These are phyloP conservation scores for Microtus pennsylvanicus DNA, from an alignment of 2,113 vertebrate species.

Conservation along the genomic window DNA sequence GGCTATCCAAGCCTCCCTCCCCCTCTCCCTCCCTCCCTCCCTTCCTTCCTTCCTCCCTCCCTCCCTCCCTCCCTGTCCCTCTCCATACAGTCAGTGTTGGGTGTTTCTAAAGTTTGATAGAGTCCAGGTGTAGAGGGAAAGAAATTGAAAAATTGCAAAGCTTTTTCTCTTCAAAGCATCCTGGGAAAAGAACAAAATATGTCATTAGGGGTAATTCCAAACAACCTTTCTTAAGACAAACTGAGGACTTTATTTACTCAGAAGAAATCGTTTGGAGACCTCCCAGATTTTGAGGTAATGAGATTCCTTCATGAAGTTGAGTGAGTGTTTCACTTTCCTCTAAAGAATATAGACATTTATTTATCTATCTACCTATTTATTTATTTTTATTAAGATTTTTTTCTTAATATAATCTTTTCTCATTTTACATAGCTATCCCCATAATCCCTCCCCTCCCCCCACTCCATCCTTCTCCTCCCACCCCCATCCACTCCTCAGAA, in stretches of 20 bases:
- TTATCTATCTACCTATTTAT: slow-evolving; percentile 46
- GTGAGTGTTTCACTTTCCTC: slow-evolving; percentile 22
- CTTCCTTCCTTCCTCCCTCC: too few species aligned
- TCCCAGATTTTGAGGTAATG: slow-evolving; percentile 62
- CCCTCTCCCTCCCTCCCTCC: neutral
- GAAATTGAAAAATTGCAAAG: slow-evolving; percentile 22
- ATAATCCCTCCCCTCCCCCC: too few species aligned
- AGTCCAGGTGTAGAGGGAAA: slow-evolving; percentile 45
- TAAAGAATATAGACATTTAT: slow-evolving; percentile 36
- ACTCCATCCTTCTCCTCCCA: too few species aligned
- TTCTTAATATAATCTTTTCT: too few species aligned
- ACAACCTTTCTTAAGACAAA: slow-evolving; percentile 42
- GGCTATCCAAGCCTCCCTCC: neutral
- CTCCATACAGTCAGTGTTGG: neutral
- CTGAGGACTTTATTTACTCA: neutral
- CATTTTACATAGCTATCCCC: too few species aligned
- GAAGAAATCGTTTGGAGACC: slow-evolving; percentile 56
- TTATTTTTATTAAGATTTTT: too few species aligned
- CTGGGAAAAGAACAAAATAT: neutral
- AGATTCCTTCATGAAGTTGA: slow-evolving; percentile 43
- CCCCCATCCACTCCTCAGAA: too few species aligned
- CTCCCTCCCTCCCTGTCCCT: neutral
- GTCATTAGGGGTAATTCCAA: neutral
- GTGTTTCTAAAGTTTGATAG: slow-evolving; percentile 61
- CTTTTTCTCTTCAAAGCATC: neutral